Conservation (phyloP, 2,888 invertebrate genomes). For the Zhengitettix transpicula region DNA sequence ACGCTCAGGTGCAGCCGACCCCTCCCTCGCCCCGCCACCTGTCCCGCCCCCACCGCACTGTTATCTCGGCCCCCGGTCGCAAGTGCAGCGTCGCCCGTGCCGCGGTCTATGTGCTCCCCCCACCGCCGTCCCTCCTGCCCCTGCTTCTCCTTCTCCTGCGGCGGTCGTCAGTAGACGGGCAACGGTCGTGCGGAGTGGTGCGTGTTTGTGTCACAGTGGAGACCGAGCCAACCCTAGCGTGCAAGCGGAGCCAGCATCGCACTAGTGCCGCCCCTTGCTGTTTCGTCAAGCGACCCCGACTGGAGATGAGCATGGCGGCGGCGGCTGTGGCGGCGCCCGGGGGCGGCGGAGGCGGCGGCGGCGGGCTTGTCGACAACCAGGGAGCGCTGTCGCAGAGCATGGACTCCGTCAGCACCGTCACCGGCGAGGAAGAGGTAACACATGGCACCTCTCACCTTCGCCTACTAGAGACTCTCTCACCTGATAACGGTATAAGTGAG, state of each 20-base stretch:
- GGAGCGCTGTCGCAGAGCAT: slow-evolving; percentile 81
- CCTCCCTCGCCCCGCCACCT: not conserved
- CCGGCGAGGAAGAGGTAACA: slow-evolving; percentile 89
- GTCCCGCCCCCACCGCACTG: not conserved
- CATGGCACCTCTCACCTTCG: slow-evolving; percentile 23
- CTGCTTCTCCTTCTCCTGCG: not conserved
- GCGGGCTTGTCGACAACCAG: not conserved
- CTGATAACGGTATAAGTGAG: too few species aligned
- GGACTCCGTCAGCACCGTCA: slow-evolving; percentile 92
- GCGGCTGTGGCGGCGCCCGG: not conserved
- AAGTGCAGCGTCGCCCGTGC: not conserved
- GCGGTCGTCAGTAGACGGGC: not conserved
- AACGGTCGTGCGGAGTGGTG: not conserved
- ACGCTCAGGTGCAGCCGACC: not conserved
- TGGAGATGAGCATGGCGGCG: not conserved
- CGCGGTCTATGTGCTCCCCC: not conserved
- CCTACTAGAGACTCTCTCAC: not conserved
- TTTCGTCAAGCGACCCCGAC: not conserved
- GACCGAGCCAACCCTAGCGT: not conserved
- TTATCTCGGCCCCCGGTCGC: not conserved
- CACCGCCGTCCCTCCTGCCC: not conserved
- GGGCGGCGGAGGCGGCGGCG: not conserved
- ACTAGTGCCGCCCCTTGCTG: not conserved
- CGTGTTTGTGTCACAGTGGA: not conserved
- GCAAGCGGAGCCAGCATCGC: not conserved